Evolutionary conservation across 1,140 invertebrate genomes (phyloP), one percentile per base, ranked within the genome.

Genomic region (Trigoniulus corallinus): DNA sequence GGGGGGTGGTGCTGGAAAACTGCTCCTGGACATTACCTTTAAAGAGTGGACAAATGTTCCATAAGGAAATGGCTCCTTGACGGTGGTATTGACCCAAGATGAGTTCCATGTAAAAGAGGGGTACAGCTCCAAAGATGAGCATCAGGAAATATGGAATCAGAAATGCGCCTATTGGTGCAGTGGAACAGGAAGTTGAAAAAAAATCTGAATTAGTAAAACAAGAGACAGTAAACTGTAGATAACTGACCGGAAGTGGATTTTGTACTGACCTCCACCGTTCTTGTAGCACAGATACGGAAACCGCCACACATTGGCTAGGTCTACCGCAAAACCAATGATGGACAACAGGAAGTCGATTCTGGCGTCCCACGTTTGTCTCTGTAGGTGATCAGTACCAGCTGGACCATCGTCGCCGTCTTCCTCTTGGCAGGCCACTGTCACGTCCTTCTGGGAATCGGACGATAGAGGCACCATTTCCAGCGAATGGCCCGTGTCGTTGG

Each of bases 51-150:
- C 61, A 68, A 47, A 72, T 64, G 53, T 68, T 67, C 68, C 71
- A 72, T 1, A 70, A 59, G 26, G 63, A 64, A n/a, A 71, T 67
- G 20, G 67, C 66, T 29, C 69, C 70, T 53, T 64, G 54, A 47
- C 64, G 61, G 47, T 67, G 62, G 53, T 65, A 72, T 53, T 72
- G 70, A 2, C 74, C 74, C 24, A 77, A 56, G 23, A 67, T 71
- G 26, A 77, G 57, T 59, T 77, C 75, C 65, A 77, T 69, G 57
- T 76, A 77, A 54, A 77, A 76, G 25, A 78, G 61, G 1, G 75
- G 75, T 43, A 77, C 59, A 22, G 73, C 75, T 15, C 69, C 70
- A 48, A 73, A 63, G 3, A 74, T 51, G 47, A 75, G 57, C 66
- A 75, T 74, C n/a, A 75, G 53, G 21, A 67, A 54, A 58, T 76